These are phyloP conservation scores for Spatulosminthurus flaviceps DNA, from an alignment of 2,888 invertebrate genomes.

Conservation along the genomic window DNA sequence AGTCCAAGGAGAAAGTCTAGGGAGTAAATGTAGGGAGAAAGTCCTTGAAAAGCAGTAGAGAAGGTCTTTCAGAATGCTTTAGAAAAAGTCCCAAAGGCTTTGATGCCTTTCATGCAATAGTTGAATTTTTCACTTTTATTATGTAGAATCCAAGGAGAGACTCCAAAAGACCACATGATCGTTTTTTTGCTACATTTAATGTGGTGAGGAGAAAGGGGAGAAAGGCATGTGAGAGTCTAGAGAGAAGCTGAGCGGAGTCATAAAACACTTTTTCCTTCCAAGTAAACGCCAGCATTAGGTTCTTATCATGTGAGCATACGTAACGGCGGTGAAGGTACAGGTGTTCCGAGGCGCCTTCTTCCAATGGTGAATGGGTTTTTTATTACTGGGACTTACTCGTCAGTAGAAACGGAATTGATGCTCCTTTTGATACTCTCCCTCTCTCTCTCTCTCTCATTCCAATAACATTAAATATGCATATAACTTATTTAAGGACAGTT, in stretches of 20 bases:
- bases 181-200: too few species aligned
- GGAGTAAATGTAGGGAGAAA: too few species aligned
- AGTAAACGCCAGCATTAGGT: too few species aligned
- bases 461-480: conserved; percentile 25
- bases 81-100: background rate
- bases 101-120: conserved; percentile 3
- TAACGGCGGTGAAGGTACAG: too few species aligned
- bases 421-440: background rate
- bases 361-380: background rate
- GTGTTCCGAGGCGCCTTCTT: too few species aligned
- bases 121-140: conserved; percentile 23
- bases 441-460: too few species aligned
- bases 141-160: background rate
- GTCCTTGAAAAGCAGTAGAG: too few species aligned
- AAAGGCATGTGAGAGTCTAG: background rate
- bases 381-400: background rate
- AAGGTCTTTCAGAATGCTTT: too few species aligned
- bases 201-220: background rate
- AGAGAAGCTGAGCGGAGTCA: too few species aligned
- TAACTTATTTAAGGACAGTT: conserved; percentile 21
- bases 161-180: background rate
- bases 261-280: background rate
- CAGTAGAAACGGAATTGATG: background rate
- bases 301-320: too few species aligned
- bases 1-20: too few species aligned